Percentiles rank a stretch among this genome's conserved stretches.
These are phyloP conservation scores for Phodopus roborovskii DNA, from an alignment of 2,113 vertebrate species.

Conservation along the genomic window DNA sequence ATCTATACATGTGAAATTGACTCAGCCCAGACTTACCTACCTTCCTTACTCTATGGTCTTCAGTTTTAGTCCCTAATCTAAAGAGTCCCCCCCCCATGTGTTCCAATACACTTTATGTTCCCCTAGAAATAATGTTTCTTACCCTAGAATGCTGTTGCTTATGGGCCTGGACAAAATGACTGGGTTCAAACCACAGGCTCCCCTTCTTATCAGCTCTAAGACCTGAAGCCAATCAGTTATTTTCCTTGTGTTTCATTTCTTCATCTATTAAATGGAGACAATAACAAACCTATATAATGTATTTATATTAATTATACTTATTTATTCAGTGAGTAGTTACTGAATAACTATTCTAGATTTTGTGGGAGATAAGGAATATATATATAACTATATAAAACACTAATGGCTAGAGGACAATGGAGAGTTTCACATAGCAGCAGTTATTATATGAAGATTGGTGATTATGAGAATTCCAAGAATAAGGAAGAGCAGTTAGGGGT, in stretches of 20 bases:
- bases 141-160: background rate
- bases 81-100: background rate
- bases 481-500: background rate
- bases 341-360: background rate
- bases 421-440: background rate
- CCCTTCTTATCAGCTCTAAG: background rate
- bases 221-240: background rate
- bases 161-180: background rate
- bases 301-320: background rate
- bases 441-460: background rate
- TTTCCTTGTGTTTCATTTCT: constrained; percentile 14
- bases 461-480: background rate
- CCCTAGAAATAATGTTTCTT: constrained; percentile 23
- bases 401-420: background rate
- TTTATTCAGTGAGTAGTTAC: constrained; percentile 43
- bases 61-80: background rate
- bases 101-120: background rate
- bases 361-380: background rate
- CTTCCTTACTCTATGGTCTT: background rate
- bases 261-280: constrained; percentile 12
- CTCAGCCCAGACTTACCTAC: background rate
- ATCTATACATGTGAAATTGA: background rate
- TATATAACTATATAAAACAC: background rate
- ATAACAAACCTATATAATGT: background rate
- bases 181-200: background rate